phyloP scores from a whole-genome alignment of 2,113 vertebrate genomes.

The Apteryx mantelli region DNA sequence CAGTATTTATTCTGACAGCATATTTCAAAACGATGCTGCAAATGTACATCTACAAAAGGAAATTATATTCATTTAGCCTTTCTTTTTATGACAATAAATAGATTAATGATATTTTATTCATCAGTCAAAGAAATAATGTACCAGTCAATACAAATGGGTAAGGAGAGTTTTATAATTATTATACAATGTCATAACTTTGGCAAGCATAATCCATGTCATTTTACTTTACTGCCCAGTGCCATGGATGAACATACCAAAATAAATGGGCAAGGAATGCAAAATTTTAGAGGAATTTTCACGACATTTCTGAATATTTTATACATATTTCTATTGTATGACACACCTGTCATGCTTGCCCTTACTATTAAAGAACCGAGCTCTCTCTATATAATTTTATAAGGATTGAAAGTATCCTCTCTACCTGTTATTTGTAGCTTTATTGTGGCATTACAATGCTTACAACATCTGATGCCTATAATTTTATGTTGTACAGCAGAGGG shows the following conservation, averaged over 20 bases:
- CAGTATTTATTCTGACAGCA: background rate
- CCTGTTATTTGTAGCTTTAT: background rate
- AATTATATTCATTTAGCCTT: background rate
- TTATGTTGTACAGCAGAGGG: background rate
- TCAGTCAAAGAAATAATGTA: background rate
- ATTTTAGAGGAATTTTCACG: background rate
- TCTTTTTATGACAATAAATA: background rate
- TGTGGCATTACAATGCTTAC: background rate
- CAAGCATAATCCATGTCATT: background rate
- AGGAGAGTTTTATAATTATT: constrained; percentile 4
- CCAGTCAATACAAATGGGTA: background rate
- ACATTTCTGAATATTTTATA: background rate
- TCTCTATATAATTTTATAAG: background rate
- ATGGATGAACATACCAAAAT: background rate
- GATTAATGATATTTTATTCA: background rate
- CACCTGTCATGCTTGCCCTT: background rate
- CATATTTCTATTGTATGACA: background rate
- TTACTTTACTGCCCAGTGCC: background rate
- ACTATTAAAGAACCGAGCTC: background rate
- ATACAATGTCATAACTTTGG: background rate
- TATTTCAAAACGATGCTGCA: background rate
- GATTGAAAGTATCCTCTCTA: background rate
- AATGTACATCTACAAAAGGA: background rate
- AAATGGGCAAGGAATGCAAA: background rate
- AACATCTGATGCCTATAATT: background rate